phyloP scores from a whole-genome alignment of 2,113 vertebrate species.

The Etheostoma spectabile region DNA sequence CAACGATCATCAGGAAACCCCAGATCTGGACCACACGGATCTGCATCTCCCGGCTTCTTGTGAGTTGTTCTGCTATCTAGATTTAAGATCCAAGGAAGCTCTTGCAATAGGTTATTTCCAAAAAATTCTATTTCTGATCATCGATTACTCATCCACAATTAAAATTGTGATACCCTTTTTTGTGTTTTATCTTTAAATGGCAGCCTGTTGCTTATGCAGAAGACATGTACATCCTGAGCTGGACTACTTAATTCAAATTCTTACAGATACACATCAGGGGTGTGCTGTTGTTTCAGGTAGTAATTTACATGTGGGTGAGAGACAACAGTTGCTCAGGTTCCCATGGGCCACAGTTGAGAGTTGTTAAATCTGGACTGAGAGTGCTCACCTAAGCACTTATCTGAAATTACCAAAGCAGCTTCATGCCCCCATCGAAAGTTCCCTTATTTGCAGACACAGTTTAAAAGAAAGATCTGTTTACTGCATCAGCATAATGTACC shows the following conservation, averaged over 20 bases:
- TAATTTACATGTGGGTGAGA: slow-evolving; percentile 64
- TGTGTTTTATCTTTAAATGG: background rate
- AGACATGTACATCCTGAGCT: background rate
- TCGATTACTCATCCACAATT: background rate
- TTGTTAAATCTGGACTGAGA: slow-evolving; percentile 28
- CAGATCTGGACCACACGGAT: slow-evolving; percentile 87
- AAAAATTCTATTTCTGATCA: background rate
- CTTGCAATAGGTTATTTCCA: too few species aligned
- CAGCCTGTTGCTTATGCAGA: background rate
- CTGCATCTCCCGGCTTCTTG: slow-evolving; percentile 63
- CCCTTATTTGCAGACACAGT: background rate
- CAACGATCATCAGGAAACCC: slow-evolving; percentile 88
- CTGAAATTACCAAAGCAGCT: slow-evolving; percentile 66
- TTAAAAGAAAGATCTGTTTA: background rate
- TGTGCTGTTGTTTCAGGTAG: slow-evolving; percentile 21
- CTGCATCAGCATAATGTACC: background rate
- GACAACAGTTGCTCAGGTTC: slow-evolving; percentile 56
- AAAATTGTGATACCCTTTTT: background rate
- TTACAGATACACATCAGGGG: background rate
- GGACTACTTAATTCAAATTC: background rate
- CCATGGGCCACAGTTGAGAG: slow-evolving; percentile 46
- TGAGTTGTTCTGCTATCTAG: background rate
- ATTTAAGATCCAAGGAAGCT: background rate
- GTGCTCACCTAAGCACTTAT: slow-evolving; percentile 61
- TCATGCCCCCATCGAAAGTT: background rate